Conservation (phyloP, 2,888 invertebrate species). For the Pasiphila rectangulata region DNA sequence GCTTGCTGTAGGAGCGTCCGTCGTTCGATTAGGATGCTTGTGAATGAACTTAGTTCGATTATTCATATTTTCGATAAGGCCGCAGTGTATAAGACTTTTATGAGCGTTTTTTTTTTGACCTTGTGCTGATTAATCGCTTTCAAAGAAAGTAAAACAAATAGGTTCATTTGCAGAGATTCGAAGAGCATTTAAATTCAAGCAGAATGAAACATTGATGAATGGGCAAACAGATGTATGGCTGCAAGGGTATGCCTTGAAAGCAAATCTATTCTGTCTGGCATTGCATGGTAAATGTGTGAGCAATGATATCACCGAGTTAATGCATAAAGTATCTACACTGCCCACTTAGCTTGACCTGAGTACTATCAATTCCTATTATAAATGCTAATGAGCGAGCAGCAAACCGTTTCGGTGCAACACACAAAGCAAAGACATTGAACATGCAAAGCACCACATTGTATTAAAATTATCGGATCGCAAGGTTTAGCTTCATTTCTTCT, state of each 20-base stretch:
- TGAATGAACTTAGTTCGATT: too few relatives aligned
- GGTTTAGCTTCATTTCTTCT: constrained; percentile 8
- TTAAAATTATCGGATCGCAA: constrained; percentile 22
- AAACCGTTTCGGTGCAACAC: constrained; percentile 11
- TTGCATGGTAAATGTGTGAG: constrained; percentile 24
- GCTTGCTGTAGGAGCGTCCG: too few relatives aligned
- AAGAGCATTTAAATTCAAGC: constrained; percentile 21
- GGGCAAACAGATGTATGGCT: constrained; percentile 16
- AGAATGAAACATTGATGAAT: constrained; percentile 13
- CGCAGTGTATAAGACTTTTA: too few relatives aligned
- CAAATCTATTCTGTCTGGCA: constrained; percentile 27
- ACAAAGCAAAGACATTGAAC: constrained; percentile 15
- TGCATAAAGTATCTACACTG: constrained; percentile 6
- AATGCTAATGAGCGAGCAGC: constrained; percentile 18
- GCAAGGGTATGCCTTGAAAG: constrained; percentile 24
- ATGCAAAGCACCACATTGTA: constrained; percentile 20
- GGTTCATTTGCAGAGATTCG: constrained; percentile 11
- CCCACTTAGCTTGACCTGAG: constrained; percentile 22
- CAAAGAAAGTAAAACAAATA: not conserved
- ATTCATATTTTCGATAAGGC: too few relatives aligned
- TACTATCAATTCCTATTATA: constrained; percentile 24
- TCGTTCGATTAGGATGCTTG: too few relatives aligned
- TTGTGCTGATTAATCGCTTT: too few relatives aligned
- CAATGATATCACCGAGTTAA: constrained; percentile 30
- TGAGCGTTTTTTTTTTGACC: too few relatives aligned